Evolutionary conservation across 2,888 invertebrate genomes (phyloP).

Genomic region (Dryomyza anilis): DNA sequence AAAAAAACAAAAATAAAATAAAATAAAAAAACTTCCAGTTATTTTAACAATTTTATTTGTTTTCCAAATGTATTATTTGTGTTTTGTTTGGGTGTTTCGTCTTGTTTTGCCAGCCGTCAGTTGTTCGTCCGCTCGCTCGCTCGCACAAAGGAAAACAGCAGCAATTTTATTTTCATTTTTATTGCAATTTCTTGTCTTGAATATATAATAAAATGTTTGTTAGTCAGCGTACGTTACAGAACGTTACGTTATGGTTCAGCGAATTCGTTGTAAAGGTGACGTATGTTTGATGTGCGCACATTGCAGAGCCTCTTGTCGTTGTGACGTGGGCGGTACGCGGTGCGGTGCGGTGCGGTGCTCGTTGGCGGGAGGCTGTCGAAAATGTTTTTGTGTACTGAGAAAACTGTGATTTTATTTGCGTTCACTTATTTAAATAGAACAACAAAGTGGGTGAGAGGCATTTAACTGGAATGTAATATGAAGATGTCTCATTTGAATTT

Average conservation of each 20-base stretch:
- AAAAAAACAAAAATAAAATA: background rate
- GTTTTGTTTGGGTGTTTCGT: background rate
- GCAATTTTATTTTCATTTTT: slow-evolving; percentile 20
- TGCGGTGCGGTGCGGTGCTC: no score
- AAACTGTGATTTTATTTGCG: no score
- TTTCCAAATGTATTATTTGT: background rate
- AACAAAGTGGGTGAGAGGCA: no score
- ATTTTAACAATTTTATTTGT: slow-evolving; percentile 21
- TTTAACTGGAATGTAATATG: no score
- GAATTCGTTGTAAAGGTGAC: background rate
- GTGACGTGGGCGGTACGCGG: no score
- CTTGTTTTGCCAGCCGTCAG: background rate
- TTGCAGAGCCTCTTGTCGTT: no score
- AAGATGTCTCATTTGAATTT: no score
- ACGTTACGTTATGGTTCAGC: no score
- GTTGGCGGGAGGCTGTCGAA: background rate
- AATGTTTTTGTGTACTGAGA: no score
- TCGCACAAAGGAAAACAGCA: background rate
- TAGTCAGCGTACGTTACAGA: slow-evolving; percentile 3
- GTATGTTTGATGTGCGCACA: background rate
- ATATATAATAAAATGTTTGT: slow-evolving; percentile 10
- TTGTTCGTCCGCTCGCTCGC: background rate
- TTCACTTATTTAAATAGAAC: no score
- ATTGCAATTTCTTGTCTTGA: slow-evolving; percentile 15
- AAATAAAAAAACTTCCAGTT: no score